Base-by-base conservation (phyloP, 1,140 invertebrate species). In the Dendrolimus punctatus region DNA sequence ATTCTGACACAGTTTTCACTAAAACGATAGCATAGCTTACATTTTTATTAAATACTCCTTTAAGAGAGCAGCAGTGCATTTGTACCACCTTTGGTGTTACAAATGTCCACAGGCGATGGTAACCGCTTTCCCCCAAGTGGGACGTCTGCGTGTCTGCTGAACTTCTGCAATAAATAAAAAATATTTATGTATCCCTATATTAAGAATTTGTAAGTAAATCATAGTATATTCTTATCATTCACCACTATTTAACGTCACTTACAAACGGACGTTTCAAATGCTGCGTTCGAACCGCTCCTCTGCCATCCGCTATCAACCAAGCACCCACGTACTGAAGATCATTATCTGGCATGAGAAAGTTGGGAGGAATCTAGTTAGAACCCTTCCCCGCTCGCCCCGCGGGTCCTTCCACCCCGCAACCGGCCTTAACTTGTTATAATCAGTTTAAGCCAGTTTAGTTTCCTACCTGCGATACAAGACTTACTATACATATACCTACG, bases 291-390 rank as follows among this genome's bases (percentile, higher is more conserved):
- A 42, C 46, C 72, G 66, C 72, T 40, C 36, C 58, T 47, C 51
- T 57, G 40, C 55, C n/a, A 1, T 45, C n/a, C 43, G 10, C 49
- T 49, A 39, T 40, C 43, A 41, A 53, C 51, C 55, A 44, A 55
- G 71, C 76, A 75, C 76, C 74, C 73, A 75, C 78, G 76, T 75
- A 81, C 62, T 73, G 71, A 84, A 84, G 80, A 84, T 84, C 79
- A 84, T 84, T 84, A 84, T 84, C 80, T 83, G 67, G 66, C 68
- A 71, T 56, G 79, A 77, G 76, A 84, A 84, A 84, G 80, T 84
- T 77, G 72, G 71, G 77, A 74, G 79, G 79, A 80, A 77, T 80
- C 75, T 76, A 80, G 80, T 81, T 84, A 80, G 68, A 66, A 58
- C 74, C 74, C 54, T 58, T 67, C 67, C 70, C 61, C 38, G 5